Evolutionary conservation across 2,113 vertebrate genomes (phyloP), one percentile per base, ranked within the genome.

Genomic region (Notothenia rossii): DNA sequence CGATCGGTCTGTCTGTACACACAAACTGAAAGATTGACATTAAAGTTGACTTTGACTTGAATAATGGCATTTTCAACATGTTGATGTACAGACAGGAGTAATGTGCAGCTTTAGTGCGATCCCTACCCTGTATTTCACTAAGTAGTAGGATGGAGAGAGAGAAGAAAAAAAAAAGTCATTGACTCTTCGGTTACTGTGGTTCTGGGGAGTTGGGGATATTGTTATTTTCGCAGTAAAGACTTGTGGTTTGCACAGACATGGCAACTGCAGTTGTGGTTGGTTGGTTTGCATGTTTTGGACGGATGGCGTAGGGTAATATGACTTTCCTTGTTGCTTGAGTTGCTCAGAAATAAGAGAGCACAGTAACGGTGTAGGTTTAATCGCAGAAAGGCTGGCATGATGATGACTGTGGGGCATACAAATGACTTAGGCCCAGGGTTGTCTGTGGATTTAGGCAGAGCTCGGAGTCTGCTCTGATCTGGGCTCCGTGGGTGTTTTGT

Each of bases 391-490:
- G 12, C 72, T 77, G 72, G 82, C 63, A 73, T 89, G 25, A 75
- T 89, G 25, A 75, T 69, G 36, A 6, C 5, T 7, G 3, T 8
- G 5, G 45, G 29, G 50, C 58, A 71, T 69, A 64, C 40, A 75
- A 36, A 80, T 55, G 59, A 63, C 50, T 70, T 56, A 59, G 69
- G 48, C 45, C 43, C 73, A 83, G 61, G 67, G 15, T 67, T 78
- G 59, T 79, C 54, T 84, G 69, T 70, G 81, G 74, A 67, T 82
- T 83, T 73, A 56, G 71, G 49, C 45, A 66, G 77, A 81, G 81
- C 81, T 64, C 25, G 50, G 69, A 79, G 77, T 77, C 74, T 87
- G 49, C 55, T 86, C 70, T 90, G 86, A 86, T 93, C 85, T 85
- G 55, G 72, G 69, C 36, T 83, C 54, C 85, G 85, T 81, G 81